Evolutionary conservation across 2,888 invertebrate species (phyloP).

Genomic region (Machimus atricapillus): DNA sequence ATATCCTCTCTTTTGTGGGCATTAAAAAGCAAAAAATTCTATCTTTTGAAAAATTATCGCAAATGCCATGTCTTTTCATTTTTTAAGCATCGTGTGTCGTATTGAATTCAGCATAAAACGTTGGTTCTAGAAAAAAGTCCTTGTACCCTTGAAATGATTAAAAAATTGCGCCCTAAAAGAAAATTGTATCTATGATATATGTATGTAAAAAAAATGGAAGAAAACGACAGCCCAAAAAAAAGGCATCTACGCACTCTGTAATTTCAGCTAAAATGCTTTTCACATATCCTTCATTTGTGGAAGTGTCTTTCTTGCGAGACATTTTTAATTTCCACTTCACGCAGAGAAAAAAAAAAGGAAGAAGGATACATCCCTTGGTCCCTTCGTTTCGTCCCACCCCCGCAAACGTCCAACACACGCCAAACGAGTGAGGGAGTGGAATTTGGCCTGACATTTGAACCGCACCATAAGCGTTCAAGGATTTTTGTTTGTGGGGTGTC

Average conservation of each 20-base stretch:
- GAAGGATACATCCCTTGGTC: not conserved
- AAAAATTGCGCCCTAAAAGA: not conserved
- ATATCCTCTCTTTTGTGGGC: not conserved
- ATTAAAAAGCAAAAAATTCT: not conserved
- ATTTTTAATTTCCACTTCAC: slow-evolving; percentile 19
- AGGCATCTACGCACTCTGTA: not conserved
- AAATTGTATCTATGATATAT: not conserved
- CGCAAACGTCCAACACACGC: not conserved
- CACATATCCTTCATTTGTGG: not conserved
- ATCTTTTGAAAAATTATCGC: not conserved
- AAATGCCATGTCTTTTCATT: not conserved
- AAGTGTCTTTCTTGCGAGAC: slow-evolving; percentile 3
- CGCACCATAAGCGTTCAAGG: slow-evolving; percentile 14
- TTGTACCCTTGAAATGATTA: not conserved
- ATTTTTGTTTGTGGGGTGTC: slow-evolving; percentile 13
- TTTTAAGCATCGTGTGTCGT: not conserved
- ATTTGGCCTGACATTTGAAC: slow-evolving; percentile 28
- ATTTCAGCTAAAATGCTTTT: not conserved
- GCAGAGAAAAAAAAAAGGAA: not conserved
- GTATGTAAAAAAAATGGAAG: not conserved
- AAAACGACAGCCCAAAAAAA: not conserved
- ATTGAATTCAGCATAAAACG: not conserved
- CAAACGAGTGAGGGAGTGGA: not conserved
- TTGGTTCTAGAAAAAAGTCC: not conserved
- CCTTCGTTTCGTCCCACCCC: not conserved